Conservation (phyloP, 1,140 invertebrate genomes). For the Papilio machaon region DNA sequence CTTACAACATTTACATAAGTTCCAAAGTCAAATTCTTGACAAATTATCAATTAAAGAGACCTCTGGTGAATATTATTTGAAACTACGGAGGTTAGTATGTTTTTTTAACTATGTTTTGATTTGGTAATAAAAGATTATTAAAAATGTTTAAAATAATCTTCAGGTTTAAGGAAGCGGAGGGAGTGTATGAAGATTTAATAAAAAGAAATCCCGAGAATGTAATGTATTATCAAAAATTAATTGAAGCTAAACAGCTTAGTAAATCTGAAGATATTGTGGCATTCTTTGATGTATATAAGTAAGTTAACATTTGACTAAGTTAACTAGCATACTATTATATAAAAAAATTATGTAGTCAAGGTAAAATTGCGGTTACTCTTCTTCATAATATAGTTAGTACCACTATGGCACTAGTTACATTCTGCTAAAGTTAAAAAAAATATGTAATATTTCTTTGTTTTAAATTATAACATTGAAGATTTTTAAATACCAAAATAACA, state of each 20-base stretch:
- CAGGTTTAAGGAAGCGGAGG: slow-evolving; percentile 88
- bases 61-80: slow-evolving; percentile 84
- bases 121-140: neutral
- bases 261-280: slow-evolving; percentile 88
- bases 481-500: no score
- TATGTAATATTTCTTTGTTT: no score
- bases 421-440: no score
- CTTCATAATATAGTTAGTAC: no score
- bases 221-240: slow-evolving; percentile 94
- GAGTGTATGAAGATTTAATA: slow-evolving; percentile 93
- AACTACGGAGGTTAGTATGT: slow-evolving; percentile 76
- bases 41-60: slow-evolving; percentile 96
- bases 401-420: no score
- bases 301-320: slow-evolving; percentile 43
- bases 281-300: slow-evolving; percentile 90
- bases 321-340: no score
- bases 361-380: no score
- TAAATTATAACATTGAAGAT: no score
- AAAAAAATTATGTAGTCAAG: no score
- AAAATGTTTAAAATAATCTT: slow-evolving; percentile 45
- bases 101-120: neutral
- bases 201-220: slow-evolving; percentile 98
- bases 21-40: slow-evolving; percentile 96
- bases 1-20: slow-evolving; percentile 92
- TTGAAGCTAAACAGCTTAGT: slow-evolving; percentile 90